Evolutionary conservation across 2,113 vertebrate species (phyloP).

Genomic region (Cephalopholis sonnerati): DNA sequence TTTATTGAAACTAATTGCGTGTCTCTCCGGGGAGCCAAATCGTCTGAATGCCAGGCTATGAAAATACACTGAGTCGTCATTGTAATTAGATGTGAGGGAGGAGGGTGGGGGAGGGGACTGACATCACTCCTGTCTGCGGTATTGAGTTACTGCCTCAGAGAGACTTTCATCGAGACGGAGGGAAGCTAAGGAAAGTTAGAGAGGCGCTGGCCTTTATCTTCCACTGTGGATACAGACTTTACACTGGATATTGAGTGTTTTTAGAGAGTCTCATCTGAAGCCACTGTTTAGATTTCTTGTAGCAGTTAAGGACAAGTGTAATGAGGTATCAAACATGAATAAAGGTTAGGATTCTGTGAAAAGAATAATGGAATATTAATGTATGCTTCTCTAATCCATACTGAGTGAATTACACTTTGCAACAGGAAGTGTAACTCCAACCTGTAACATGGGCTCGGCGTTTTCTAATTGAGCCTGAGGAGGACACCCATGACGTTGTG

Average conservation of each 20-base stretch:
- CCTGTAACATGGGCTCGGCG: constrained; percentile 37
- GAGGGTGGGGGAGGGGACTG: constrained; percentile 68
- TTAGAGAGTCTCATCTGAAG: background rate
- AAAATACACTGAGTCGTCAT: constrained; percentile 78
- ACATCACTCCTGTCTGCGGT: constrained; percentile 78
- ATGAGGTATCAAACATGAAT: background rate
- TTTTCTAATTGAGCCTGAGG: constrained; percentile 44
- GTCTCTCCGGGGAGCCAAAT: constrained; percentile 76
- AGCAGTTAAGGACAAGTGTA: background rate
- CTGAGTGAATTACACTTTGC: constrained; percentile 4
- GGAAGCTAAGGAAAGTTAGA: constrained; percentile 44
- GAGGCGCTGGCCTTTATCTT: constrained; percentile 12
- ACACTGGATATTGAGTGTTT: background rate
- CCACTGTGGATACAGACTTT: background rate
- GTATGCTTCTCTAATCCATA: background rate
- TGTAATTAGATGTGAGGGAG: constrained; percentile 80
- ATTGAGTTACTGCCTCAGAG: constrained; percentile 75
- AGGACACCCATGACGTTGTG: constrained; percentile 59
- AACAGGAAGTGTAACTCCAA: constrained; percentile 19
- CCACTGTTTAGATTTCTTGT: background rate
- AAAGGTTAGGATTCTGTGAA: background rate
- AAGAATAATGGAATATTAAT: background rate
- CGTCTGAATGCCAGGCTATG: constrained; percentile 80
- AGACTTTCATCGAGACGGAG: constrained; percentile 34
- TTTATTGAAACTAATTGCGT: constrained; percentile 83